phyloP scores from a whole-genome alignment of 37 sponge, comb jelly and placozoan species.

The Beroe ovata region DNA sequence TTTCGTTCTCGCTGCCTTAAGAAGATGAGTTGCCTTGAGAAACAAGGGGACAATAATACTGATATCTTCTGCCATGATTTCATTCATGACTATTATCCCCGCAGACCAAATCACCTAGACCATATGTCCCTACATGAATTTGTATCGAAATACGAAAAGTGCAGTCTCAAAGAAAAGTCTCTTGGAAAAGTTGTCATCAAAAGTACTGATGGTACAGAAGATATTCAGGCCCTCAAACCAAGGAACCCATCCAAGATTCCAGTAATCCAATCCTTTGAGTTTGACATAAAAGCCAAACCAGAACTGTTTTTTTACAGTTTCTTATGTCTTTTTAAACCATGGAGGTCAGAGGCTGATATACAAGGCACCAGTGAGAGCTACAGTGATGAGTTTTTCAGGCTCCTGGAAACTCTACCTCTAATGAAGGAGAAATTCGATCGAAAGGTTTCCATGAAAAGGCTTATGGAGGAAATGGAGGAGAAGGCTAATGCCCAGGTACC shows the following conservation, averaged over 20 bases:
- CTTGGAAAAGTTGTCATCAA: background rate
- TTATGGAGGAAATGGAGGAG: constrained; percentile 17
- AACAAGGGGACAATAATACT: background rate
- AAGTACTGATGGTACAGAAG: background rate
- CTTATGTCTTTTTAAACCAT: background rate
- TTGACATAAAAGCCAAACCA: background rate
- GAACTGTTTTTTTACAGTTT: constrained; percentile 15
- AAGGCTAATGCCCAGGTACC: background rate
- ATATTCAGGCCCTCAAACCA: background rate
- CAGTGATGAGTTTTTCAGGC: background rate
- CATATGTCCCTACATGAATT: background rate
- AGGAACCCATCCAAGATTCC: background rate
- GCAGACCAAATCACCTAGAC: background rate
- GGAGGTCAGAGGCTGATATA: background rate
- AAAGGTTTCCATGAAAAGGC: background rate
- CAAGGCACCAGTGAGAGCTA: background rate
- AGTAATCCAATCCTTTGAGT: background rate
- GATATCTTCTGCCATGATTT: background rate
- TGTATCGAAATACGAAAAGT: background rate
- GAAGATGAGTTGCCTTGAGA: background rate
- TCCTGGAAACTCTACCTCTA: background rate
- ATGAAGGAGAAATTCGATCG: background rate
- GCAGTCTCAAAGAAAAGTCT: background rate
- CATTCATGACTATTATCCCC: background rate
- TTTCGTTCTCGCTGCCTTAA: background rate